Base-by-base conservation (phyloP, 2,113 vertebrate genomes). In the Willisornis vidua region DNA sequence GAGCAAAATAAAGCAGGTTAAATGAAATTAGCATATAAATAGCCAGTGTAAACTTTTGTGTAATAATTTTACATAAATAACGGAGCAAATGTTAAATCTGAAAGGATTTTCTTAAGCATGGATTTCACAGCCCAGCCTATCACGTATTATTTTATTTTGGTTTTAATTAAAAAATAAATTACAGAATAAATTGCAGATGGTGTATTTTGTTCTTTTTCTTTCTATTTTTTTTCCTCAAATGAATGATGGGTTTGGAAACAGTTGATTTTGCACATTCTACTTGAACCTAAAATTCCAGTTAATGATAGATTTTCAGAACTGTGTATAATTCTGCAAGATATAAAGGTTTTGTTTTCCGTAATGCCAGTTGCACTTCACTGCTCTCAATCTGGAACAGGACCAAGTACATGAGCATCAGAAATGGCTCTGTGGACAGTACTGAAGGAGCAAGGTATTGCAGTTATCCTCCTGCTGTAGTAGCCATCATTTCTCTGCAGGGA, bases 141-240 rank as follows among this genome's bases (percentile, higher is more conserved):
- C 6, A 35, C 14, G 9, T 26, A 25, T 22, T 19, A 14, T 84
- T 91, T 89, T 41, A 66, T 7, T 71, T 51, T 39, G 18, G 25
- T 10, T 71, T 87, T 67, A 19, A 63, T 55, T 16, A 4, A 72
- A 46, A 81, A 63, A 46, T 57, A 52, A 87, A 77, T 52, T 54
- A 33, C 35, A 46, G 19, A 16, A 55, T 49, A 58, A 87, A 78
- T 20, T 54, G 20, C 14, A 76, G 12, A 66, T 62, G 0, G 3
- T 22, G 8, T 31, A 9, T 10, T 45, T 33, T 35, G 22, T 29
- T 22, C 19, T 1, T 1, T 33, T 74, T 0, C 0, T 11, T 84
- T 7, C 68, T 61, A 57, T 33, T 31, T 59, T 0, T 81, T 6
- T 66, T 54, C 46, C 45, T 17, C 29, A 78, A 39, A 49, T 39